Conservation (phyloP, 2,888 invertebrate species). For the Nemapogon koenigi region DNA sequence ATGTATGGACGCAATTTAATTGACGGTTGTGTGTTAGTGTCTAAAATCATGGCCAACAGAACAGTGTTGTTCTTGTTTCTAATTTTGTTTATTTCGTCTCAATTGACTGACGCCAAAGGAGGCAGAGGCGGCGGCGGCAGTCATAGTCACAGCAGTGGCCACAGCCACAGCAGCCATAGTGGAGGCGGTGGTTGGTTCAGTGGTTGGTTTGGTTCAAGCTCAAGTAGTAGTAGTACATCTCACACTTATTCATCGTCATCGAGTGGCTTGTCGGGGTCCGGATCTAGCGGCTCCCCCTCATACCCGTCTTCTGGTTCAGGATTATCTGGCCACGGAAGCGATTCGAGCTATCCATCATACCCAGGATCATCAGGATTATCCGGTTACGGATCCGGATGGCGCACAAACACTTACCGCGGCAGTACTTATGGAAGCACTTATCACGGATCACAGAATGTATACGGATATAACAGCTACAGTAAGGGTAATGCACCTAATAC, state of each 20-base stretch:
- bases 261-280: conserved; percentile 13
- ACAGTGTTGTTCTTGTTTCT: conserved; percentile 33
- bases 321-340: conserved; percentile 9
- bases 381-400: conserved; percentile 4
- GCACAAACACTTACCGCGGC: neutral
- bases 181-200: too few species aligned
- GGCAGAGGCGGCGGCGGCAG: neutral
- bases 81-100: neutral
- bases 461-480: conserved; percentile 18
- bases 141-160: neutral
- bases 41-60: conserved; percentile 35
- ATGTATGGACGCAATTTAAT: too few species aligned
- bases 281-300: conserved; percentile 13
- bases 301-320: conserved; percentile 16
- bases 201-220: neutral
- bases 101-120: neutral
- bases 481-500: conserved; percentile 1
- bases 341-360: neutral
- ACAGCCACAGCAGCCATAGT: too few species aligned
- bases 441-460: neutral
- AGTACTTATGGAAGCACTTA: neutral
- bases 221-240: neutral
- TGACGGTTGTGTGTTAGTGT: too few species aligned
- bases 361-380: conserved; percentile 5
- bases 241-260: neutral